Base-by-base conservation (phyloP, 2,113 vertebrate genomes). In the Chaetodon auriga region DNA sequence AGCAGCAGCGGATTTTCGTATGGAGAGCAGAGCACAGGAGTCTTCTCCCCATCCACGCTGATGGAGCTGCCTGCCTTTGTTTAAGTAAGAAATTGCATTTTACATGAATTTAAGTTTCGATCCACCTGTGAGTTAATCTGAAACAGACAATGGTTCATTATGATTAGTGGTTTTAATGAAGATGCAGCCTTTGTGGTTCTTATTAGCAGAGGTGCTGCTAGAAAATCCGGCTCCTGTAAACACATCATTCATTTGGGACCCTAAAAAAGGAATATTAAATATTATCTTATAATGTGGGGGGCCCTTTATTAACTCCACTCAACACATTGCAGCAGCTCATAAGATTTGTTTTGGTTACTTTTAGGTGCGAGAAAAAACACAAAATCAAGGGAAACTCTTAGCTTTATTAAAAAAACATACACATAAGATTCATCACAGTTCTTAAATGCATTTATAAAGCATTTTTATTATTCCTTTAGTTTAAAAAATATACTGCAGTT, bases 21-120 rank as follows among this genome's bases (percentile, higher is more conserved):
- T 8, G 49, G 7, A 13, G 25, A 66, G 21, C 10, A 9, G 9
- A 12, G 13, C 51, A 23, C 14, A 6, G 36, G 23, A 4, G 11
- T 30, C 43, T 19, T n/a, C 25, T 68, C 51, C 30, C n/a, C 7
- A 45, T 57, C 51, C 2, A 15, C 18, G 21, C 53, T 21, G n/a
- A 51, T 61, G 63, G 10, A 75, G 36, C 41, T 66, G 13, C 0
- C 43, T 62, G 41, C 5, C 41, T 77, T 81, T 74, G 43, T 83
- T 49, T 60, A 46, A 61, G 66, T 55, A 5, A 45, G 41, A 43
- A 68, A 66, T 23, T 61, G 30, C 9, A 49, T 70, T 77, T 70
- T 15, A 78, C 10, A 19, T 23, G 7, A 23, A 48, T 58, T 54
- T 45, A 48, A 30, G 13, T 49, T 30, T 54, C 9, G 2, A 21